Base-by-base conservation (phyloP, 2,113 vertebrate species). In the Erinaceus europaeus region DNA sequence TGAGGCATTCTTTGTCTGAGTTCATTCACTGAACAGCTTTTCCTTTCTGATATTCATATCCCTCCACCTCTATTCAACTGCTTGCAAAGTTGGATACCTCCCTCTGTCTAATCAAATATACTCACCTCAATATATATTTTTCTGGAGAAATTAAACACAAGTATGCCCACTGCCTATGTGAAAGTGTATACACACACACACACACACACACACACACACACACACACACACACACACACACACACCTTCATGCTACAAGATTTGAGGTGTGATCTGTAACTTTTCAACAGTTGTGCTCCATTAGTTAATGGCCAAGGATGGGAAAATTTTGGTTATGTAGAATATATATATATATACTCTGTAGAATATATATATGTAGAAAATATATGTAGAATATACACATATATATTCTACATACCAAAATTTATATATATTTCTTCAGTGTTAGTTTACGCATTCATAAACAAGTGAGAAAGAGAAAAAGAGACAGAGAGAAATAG, bases 81-180 rank as follows among this genome's bases (percentile, higher is more conserved):
- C 15, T 38, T 13, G 38, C 11, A 32, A 48, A 40, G 8, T 55
- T 10, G 36, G 46, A 57, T 32, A 44, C 36, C 52, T 0, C 42
- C 11, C 23, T 9, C 75, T 23, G 27, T 14, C 46, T 50, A 53
- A 27, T 0, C 65, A 57, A 85, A 68, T 46, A 2, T 46, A 53
- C 46, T 46, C 17, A 42, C 13, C 5, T 59, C 18, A 17, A 34
- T 10, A 79, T 3, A 9, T 90, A 84, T 11, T 87, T 89, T 91
- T 29, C 7, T 65, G 38, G 7, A 18, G 52, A 64, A 73, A 27
- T n/a, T 5, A 67, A 13, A 67, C 3, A n/a, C 1, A 2, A 11
- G 2, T 23, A n/a, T 27, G 17, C 15, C 34, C 15, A 40, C 12
- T 15, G 44, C 3, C 1, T 50, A 4, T 27, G 2, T 1, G 10